Base-by-base conservation (phyloP, 1,140 invertebrate genomes). In the Agrilus planipennis region DNA sequence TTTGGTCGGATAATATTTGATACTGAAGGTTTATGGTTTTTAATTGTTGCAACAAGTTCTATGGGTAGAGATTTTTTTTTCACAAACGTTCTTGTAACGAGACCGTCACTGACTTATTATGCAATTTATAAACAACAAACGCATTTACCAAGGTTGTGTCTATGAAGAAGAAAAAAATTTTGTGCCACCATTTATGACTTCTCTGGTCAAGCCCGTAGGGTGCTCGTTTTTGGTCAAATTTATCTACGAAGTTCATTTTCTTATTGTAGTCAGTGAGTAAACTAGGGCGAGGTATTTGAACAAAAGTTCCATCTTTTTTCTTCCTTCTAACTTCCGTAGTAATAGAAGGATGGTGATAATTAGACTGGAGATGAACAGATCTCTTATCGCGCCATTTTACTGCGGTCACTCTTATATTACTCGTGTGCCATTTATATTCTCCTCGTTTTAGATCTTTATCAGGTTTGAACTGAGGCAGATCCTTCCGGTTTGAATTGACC, bases 221-320 rank as follows among this genome's bases (percentile, higher is more conserved):
- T 15, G 41, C 42, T 40, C 51, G 54, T 30, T 59, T 31, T 46
- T 49, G 51, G 42, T 64, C 55, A 42, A 51, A 48, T 37, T 56
- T 54, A 45, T 63, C 57, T 11, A 61, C 59, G 35, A 40, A 52
- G 25, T 49, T 48, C 58, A 60, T 64, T 34, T 59, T 43, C 50
- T 58, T 64, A 37, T 59, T 57, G 7, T 57, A 61, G 47, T 62
- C 51, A 53, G 67, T 66, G 41, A 58, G 62, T 25, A 61, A 62
- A 50, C 67, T 66, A 42, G 50, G 53, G 42, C 21, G 27, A 25
- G 19, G 36, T 21, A 5, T 11, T 38, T n/a, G 23, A 38, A 11
- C 27, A 23, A 16, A 12, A 9, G 10, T 25, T 10, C n/a, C 5
- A 6, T 6, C 5, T n/a, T 27, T 23, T 21, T 11, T 23, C 36